Base-by-base conservation (phyloP, 2,113 vertebrate species). In the Bostrychus sinensis region DNA sequence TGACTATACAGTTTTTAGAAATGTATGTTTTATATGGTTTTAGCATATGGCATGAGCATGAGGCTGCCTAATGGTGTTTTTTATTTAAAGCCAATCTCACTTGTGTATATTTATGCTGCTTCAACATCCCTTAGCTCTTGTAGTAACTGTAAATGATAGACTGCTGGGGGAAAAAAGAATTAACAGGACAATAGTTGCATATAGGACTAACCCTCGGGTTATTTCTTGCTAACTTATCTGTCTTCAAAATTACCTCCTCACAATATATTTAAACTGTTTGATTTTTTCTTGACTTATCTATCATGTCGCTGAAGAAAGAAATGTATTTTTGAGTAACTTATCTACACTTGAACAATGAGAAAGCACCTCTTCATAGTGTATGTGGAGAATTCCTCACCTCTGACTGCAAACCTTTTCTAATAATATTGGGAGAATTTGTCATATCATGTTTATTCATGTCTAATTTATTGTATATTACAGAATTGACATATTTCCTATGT, bases 401-500 rank as follows among this genome's bases (percentile, higher is more conserved):
- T 38, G 16, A 43, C 59, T 2, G 1, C 32, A 42, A 62, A 64
- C 5, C 67, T 76, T 80, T 81, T 81, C 57, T 76, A 84, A 51
- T 8, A 20, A n/a, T 42, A 19, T 41, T 62, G 43, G 36, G 23
- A 72, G 56, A 26, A n/a, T 58, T 85, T 83, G 83, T 38, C 72
- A 69, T 9, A 13, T 67, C 28, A 51, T 48, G 58, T 17, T 45
- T 22, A 20, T 39, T 39, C 12, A 39, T 14, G 9, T 39, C 12
- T 1, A 39, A 2, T 20, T 11, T 22, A 22, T 8, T 22, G 19
- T 45, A 4, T 3, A 11, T 45, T 16, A n/a, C n/a, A n/a, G n/a
- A n/a, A n/a, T n/a, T n/a, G n/a, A n/a, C 30, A 59, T 87, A 80
- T 87, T 80, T 85, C 86, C 67, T 84, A 86, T 64, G 65, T 75